phyloP scores from a whole-genome alignment of 2,797 vertebrate genomes.

The Silurus lanzhouensis region DNA sequence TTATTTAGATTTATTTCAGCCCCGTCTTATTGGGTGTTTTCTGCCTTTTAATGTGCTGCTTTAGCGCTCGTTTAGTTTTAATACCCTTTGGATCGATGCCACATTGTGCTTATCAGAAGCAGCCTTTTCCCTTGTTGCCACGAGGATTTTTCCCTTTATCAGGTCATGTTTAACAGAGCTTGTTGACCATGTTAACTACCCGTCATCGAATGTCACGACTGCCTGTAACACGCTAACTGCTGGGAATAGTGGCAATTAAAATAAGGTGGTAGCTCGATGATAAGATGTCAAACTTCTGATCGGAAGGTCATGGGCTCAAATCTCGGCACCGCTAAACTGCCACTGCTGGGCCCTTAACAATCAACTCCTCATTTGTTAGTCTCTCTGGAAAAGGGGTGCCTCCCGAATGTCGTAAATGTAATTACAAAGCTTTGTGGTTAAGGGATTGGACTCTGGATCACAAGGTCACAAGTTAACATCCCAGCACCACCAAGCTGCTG shows the following conservation, averaged over 20 bases:
- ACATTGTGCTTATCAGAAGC: constrained; percentile 60
- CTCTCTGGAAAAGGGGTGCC: no score
- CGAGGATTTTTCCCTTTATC: neutral
- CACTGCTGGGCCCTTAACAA: no score
- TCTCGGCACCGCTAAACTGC: no score
- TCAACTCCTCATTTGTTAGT: no score
- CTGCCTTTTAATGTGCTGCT: constrained; percentile 58
- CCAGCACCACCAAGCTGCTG: no score
- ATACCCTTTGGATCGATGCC: constrained; percentile 56
- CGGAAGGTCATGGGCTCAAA: no score
- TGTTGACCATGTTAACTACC: constrained; percentile 54
- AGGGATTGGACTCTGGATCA: no score
- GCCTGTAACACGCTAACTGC: constrained; percentile 42
- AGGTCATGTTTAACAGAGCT: constrained; percentile 69
- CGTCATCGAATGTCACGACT: constrained; percentile 52
- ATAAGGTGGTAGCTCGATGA: no score
- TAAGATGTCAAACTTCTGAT: no score
- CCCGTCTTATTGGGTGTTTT: constrained; percentile 51
- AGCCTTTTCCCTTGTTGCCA: constrained; percentile 40
- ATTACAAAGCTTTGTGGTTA: no score
- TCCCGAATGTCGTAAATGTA: no score
- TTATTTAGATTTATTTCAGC: constrained; percentile 54
- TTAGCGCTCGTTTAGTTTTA: constrained; percentile 51
- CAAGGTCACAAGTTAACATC: no score
- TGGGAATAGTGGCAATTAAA: constrained; percentile 21